phyloP scores from a whole-genome alignment of 1,140 invertebrate species.

The Tetragonula clypearis region DNA sequence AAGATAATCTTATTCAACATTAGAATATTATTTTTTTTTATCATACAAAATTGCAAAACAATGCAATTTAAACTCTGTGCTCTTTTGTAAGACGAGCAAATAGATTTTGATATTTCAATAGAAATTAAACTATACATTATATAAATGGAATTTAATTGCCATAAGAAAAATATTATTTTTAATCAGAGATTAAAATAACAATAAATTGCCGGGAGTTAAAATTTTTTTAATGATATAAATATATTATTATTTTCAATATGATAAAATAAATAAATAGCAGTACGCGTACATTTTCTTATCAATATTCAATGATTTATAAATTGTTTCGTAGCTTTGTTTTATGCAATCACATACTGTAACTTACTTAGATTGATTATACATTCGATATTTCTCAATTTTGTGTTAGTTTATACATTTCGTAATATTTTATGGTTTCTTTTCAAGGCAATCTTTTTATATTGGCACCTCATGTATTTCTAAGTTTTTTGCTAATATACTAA shows the following conservation, averaged over 20 bases:
- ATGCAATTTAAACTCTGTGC: not conserved
- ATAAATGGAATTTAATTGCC: slow-evolving; percentile 4
- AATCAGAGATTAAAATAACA: slow-evolving; percentile 16
- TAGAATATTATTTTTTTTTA: slow-evolving; percentile 2
- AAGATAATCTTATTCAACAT: slow-evolving; percentile 3
- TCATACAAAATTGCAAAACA: not conserved
- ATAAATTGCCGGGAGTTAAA: slow-evolving; percentile 1
- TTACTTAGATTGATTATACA: slow-evolving; percentile 19
- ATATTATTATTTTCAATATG: not conserved
- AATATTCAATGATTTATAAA: slow-evolving; percentile 16
- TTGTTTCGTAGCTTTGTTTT: not conserved
- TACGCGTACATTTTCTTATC: not conserved
- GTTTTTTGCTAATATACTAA: slow-evolving; percentile 14
- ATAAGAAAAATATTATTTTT: slow-evolving; percentile 20
- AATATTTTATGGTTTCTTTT: not conserved
- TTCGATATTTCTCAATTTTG: not conserved
- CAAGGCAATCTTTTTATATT: slow-evolving; percentile 38
- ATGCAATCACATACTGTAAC: slow-evolving; percentile 28
- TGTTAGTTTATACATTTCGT: slow-evolving; percentile 14
- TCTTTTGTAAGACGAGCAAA: not conserved
- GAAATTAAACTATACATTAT: slow-evolving; percentile 31
- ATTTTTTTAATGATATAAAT: not conserved
- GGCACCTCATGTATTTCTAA: slow-evolving; percentile 25
- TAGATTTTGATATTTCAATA: slow-evolving; percentile 24
- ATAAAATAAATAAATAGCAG: slow-evolving; percentile 9